Conservation (phyloP, 2,113 vertebrate species). For the Pelodiscus sinensis region DNA sequence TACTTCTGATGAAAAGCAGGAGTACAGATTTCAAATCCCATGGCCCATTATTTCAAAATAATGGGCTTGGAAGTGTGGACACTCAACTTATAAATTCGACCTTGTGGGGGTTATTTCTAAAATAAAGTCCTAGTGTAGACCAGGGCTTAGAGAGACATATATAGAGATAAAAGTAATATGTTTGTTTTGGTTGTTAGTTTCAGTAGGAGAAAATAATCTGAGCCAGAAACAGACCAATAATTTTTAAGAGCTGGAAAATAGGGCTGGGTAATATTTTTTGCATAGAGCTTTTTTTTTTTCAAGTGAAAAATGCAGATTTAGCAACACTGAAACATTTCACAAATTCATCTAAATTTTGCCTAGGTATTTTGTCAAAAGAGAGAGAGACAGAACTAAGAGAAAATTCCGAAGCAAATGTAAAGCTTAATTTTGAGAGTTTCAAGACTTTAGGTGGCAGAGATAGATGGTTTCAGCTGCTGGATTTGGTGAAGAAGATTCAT, state of each 20-base stretch:
- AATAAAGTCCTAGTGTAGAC: too few species aligned
- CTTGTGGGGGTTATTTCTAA: too few species aligned
- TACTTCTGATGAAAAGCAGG: too few species aligned
- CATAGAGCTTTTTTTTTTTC: not conserved
- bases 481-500: not conserved
- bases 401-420: not conserved
- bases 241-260: not conserved
- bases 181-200: not conserved
- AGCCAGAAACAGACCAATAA: not conserved
- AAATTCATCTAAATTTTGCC: not conserved
- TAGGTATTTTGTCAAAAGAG: not conserved
- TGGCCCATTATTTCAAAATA: too few species aligned
- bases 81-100: too few species aligned
- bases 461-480: not conserved
- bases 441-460: not conserved
- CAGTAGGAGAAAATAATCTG: not conserved
- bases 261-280: not conserved
- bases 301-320: not conserved
- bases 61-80: too few species aligned
- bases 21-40: too few species aligned
- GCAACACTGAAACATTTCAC: not conserved
- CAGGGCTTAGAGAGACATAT: too few species aligned
- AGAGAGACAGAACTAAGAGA: not conserved
- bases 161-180: not conserved
- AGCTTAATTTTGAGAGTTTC: not conserved